phyloP scores from a whole-genome alignment of 2,797 vertebrate genomes.

The Eupleurogrammus muticus region DNA sequence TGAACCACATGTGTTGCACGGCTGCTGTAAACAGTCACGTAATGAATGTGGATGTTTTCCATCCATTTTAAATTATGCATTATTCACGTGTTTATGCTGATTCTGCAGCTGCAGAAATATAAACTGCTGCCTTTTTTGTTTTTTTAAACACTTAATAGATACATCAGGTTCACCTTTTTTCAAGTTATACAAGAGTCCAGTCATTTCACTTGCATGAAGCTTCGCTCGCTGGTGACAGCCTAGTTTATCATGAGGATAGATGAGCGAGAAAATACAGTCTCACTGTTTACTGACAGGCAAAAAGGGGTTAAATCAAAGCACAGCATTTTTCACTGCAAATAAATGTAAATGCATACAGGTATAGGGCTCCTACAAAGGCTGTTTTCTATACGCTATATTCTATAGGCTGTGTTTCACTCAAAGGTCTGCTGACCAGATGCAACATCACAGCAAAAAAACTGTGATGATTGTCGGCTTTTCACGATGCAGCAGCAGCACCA shows the following conservation, averaged over 20 bases:
- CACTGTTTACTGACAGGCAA: constrained; percentile 43
- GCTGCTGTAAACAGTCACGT: neutral
- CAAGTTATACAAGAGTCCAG: constrained; percentile 59
- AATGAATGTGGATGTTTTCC: constrained; percentile 2
- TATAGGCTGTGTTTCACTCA: constrained; percentile 35
- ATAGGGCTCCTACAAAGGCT: constrained; percentile 34
- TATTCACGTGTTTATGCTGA: constrained; percentile 29
- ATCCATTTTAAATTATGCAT: neutral
- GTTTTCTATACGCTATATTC: constrained; percentile 11
- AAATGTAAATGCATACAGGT: constrained; percentile 40
- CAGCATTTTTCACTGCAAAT: constrained; percentile 45
- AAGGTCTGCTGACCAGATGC: constrained; percentile 11
- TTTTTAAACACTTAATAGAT: constrained; percentile 47
- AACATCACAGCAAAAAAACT: constrained; percentile 25
- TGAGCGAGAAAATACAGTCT: constrained; percentile 57
- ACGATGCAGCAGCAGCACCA: constrained; percentile 18
- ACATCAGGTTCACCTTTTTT: constrained; percentile 58
- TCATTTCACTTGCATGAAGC: constrained; percentile 56
- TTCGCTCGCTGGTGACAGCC: constrained; percentile 54
- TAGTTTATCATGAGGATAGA: constrained; percentile 73
- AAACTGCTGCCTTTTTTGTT: constrained; percentile 14
- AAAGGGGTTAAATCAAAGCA: constrained; percentile 42
- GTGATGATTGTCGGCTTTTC: constrained; percentile 18
- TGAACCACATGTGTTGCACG: neutral
- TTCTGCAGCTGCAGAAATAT: constrained; percentile 29